Conservation (phyloP, 2,113 vertebrate genomes). For the Crotalus tigris region DNA sequence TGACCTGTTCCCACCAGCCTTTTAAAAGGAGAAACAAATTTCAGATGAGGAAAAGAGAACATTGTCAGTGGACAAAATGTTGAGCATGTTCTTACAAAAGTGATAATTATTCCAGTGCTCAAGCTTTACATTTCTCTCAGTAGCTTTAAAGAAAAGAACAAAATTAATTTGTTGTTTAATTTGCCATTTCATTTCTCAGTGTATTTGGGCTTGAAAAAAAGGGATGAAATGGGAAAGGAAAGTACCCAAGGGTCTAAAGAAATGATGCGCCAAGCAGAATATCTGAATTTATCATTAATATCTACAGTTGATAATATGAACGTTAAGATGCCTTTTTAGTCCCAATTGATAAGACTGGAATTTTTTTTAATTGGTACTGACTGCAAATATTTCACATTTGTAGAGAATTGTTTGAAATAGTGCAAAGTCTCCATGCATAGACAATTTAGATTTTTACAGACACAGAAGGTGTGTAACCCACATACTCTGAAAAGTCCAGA, state of each 20-base stretch:
- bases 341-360: not conserved
- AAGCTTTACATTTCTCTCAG: slow-evolving; percentile 39
- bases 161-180: not conserved
- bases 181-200: not conserved
- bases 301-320: not conserved
- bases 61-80: slow-evolving; percentile 40
- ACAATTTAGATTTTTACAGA: not conserved
- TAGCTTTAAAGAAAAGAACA: slow-evolving; percentile 28
- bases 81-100: slow-evolving; percentile 34
- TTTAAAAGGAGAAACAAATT: slow-evolving; percentile 65
- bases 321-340: not conserved
- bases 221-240: not conserved
- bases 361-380: not conserved
- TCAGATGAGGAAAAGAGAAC: slow-evolving; percentile 52
- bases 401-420: not conserved
- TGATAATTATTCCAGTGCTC: slow-evolving; percentile 45
- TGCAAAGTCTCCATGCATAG: not conserved
- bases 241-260: not conserved
- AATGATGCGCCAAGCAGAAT: not conserved
- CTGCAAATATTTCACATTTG: not conserved
- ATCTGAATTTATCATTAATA: not conserved
- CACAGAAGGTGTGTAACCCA: not conserved
- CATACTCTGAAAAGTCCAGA: not conserved
- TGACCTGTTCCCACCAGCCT: slow-evolving; percentile 72
- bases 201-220: not conserved